These are phyloP conservation scores for Dendrolimus punctatus DNA, from an alignment of 1,140 invertebrate species.

Conservation along the genomic window DNA sequence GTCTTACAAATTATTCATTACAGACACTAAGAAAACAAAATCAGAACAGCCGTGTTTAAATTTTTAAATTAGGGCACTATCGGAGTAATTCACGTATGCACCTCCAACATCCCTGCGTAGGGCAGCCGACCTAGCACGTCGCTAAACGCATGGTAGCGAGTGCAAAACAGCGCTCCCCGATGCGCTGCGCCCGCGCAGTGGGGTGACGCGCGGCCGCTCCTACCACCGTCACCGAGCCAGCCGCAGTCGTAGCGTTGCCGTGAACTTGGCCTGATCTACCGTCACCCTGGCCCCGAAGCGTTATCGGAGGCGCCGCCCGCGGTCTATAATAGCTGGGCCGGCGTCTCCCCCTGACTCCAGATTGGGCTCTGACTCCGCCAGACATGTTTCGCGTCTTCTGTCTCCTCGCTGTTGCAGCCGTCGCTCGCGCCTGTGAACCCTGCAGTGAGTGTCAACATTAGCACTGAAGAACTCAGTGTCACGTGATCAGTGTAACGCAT, in stretches of 20 bases:
- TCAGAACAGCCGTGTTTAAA: no score
- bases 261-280: conserved; percentile 60
- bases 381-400: conserved; percentile 57
- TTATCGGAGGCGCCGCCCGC: conserved; percentile 63
- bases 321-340: conserved; percentile 67
- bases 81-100: no score
- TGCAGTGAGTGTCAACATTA: conserved; percentile 54
- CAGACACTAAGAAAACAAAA: no score
- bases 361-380: conserved; percentile 48
- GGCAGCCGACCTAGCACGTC: no score
- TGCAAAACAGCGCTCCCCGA: conserved; percentile 19
- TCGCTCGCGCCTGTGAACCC: conserved; percentile 48
- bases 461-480: conserved; percentile 3
- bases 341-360: conserved; percentile 60
- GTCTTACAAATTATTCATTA: no score
- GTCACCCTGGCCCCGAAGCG: conserved; percentile 62
- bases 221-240: conserved; percentile 28
- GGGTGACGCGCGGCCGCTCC: conserved; percentile 40
- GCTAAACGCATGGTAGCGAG: neutral
- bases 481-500: conserved; percentile 1
- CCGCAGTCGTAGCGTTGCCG: conserved; percentile 55
- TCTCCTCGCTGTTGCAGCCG: conserved; percentile 44
- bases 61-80: no score
- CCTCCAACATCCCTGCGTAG: no score
- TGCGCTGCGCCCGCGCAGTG: conserved; percentile 17